Evolutionary conservation across 2,797 vertebrate species (phyloP).

Genomic region (Pangasius larnaudii): DNA sequence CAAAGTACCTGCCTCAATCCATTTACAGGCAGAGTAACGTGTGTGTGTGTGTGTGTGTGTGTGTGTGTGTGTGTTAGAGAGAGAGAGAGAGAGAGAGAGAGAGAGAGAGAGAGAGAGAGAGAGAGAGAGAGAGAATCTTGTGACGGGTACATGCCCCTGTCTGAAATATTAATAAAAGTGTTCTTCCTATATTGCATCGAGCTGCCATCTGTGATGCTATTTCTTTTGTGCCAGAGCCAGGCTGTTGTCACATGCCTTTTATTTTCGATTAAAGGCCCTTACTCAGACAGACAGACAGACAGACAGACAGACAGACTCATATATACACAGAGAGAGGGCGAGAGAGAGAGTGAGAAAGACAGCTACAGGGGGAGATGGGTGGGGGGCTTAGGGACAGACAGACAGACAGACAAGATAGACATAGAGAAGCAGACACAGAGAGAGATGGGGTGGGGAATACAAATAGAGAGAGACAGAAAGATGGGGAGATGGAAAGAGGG

Average conservation of each 20-base stretch:
- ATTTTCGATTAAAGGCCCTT: conserved; percentile 49
- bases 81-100: background rate
- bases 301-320: background rate
- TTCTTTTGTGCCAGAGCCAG: conserved; percentile 21
- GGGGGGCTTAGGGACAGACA: background rate
- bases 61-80: background rate
- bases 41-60: conserved; percentile 5
- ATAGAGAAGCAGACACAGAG: background rate
- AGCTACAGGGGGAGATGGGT: background rate
- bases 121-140: background rate
- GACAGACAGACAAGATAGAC: background rate
- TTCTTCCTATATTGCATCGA: conserved; percentile 35
- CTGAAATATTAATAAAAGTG: conserved; percentile 52
- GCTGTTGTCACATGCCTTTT: conserved; percentile 49
- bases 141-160: conserved; percentile 21
- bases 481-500: background rate
- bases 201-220: conserved; percentile 42
- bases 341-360: background rate
- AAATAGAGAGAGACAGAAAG: background rate
- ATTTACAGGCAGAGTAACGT: background rate
- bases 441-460: background rate
- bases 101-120: background rate
- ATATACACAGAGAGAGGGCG: background rate
- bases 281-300: background rate
- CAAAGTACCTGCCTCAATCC: background rate